Evolutionary conservation across 2,113 vertebrate genomes (phyloP).

Genomic region (Gila orcuttii): DNA sequence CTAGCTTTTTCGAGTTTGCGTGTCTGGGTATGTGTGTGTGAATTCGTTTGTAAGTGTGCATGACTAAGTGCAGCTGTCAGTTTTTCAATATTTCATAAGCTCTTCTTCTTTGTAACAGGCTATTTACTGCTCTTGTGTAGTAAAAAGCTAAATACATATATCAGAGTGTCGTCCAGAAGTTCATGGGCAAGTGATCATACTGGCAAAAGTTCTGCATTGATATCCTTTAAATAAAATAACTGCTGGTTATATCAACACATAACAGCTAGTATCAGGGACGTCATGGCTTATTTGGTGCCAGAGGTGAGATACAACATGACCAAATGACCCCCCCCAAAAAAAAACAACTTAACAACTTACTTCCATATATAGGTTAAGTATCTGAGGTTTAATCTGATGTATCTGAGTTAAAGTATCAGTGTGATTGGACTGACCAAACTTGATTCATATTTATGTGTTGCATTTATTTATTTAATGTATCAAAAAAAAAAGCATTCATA

Average conservation of each 20-base stretch:
- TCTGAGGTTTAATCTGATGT: no score
- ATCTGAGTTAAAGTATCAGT: no score
- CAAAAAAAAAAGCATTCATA: no score
- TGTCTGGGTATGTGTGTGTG: neutral
- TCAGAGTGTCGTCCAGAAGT: constrained; percentile 59
- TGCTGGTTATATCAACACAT: constrained; percentile 25
- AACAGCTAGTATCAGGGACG: neutral
- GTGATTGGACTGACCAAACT: no score
- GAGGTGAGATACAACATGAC: neutral
- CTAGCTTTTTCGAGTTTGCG: neutral
- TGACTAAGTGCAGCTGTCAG: constrained; percentile 47
- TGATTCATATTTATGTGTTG: no score
- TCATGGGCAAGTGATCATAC: constrained; percentile 64
- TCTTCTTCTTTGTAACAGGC: constrained; percentile 58
- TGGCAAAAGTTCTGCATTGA: constrained; percentile 23
- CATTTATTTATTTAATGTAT: no score
- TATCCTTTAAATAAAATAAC: constrained; percentile 40
- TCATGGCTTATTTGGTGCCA: neutral
- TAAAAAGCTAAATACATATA: constrained; percentile 52
- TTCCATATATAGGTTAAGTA: no score
- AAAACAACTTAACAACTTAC: no score
- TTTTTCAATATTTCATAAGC: constrained; percentile 62
- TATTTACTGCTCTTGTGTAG: constrained; percentile 57
- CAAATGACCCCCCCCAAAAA: neutral
- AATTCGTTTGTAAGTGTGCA: constrained; percentile 12